Conservation (phyloP, 2,888 invertebrate genomes). For the Busseola fusca region DNA sequence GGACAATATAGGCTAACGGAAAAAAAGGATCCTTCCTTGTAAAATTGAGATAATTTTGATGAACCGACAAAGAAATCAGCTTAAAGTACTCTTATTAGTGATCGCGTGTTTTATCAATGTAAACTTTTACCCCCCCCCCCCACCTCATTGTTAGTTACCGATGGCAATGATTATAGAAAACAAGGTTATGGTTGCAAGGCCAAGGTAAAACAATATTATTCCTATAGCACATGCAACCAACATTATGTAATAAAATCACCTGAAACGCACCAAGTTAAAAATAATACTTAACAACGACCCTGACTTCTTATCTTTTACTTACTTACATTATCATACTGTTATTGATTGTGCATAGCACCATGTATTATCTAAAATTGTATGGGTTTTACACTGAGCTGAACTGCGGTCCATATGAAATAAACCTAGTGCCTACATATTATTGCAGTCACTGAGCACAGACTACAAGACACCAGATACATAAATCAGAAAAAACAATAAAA, state of each 20-base stretch:
- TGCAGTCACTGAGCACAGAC: no score
- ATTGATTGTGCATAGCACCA: not conserved
- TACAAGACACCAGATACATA: no score
- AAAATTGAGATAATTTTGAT: not conserved
- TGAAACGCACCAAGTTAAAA: not conserved
- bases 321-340: conserved; percentile 9
- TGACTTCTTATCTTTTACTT: conserved; percentile 8
- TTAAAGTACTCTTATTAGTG: not conserved
- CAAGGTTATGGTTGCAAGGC: conserved; percentile 51
- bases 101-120: conserved; percentile 33
- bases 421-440: not conserved
- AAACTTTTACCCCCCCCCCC: not conserved
- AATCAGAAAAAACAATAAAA: no score
- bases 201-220: conserved; percentile 49
- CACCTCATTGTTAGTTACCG: no score
- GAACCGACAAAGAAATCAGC: no score
- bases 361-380: not conserved
- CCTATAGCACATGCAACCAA: conserved; percentile 43
- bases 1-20: no score
- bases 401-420: not conserved
- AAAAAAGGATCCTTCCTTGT: no score
- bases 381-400: no score
- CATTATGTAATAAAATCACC: conserved; percentile 23
- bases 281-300: conserved; percentile 9
- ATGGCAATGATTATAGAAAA: conserved; percentile 37